A percentile compares a stretch with the other conserved stretches of the same genome.
Conservation (phyloP, 1,140 invertebrate genomes). For the Amyelois transitella region DNA sequence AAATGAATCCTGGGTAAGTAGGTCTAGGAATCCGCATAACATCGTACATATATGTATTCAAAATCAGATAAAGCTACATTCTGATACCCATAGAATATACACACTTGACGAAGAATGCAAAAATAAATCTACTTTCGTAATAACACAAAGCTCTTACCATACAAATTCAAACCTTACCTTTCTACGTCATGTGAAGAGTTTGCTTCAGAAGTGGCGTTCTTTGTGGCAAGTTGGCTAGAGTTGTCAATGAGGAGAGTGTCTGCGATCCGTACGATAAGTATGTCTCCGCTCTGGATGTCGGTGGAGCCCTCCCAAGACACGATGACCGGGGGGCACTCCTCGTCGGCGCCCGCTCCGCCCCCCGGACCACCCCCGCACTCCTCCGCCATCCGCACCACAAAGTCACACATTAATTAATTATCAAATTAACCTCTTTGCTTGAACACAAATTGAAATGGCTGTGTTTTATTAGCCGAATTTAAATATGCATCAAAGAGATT, state of each 20-base stretch:
- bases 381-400: constrained; percentile 69
- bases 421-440: constrained; percentile 18
- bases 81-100: too few species aligned
- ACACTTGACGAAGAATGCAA: too few species aligned
- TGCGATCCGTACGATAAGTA: constrained; percentile 80
- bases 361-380: constrained; percentile 59
- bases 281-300: constrained; percentile 80
- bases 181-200: constrained; percentile 39
- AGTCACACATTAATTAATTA: constrained; percentile 43
- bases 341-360: constrained; percentile 45
- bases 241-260: constrained; percentile 73
- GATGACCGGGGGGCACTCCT: constrained; percentile 73
- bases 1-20: too few species aligned
- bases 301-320: constrained; percentile 77
- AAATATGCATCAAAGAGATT: background rate
- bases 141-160: background rate
- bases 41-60: too few species aligned
- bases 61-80: too few species aligned
- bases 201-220: constrained; percentile 36
- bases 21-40: too few species aligned
- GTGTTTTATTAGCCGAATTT: constrained; percentile 8
- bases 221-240: constrained; percentile 37
- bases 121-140: background rate
- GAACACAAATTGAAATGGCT: constrained; percentile 19
- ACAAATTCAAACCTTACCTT: constrained; percentile 32